phyloP scores from a whole-genome alignment of 1,140 invertebrate species.

The Aporrectodea caliginosa region DNA sequence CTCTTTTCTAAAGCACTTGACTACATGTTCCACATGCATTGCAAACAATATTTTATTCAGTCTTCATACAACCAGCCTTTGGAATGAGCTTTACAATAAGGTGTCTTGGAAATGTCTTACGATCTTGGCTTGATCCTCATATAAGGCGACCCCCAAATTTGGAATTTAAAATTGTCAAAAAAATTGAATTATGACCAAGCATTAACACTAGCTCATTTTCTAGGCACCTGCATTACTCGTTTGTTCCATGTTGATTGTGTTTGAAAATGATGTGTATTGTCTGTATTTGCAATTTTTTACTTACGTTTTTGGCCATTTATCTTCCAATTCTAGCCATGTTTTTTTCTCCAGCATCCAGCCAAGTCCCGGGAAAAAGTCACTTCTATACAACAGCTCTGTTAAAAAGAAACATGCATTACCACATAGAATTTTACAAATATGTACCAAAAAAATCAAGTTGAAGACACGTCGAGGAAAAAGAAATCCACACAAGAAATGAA shows the following conservation, averaged over 20 bases:
- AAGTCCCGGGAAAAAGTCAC: constrained; percentile 97
- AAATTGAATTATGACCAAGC: background rate
- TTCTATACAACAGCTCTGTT: constrained; percentile 61
- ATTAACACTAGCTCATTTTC: background rate
- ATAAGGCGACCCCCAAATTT: too few species aligned
- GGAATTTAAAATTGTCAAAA: too few species aligned
- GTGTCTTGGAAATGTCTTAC: too few species aligned
- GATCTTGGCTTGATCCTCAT: too few species aligned
- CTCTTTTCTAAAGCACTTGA: too few species aligned
- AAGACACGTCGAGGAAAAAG: background rate
- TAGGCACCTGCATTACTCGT: too few species aligned
- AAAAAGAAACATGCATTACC: background rate
- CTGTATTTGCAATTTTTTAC: constrained; percentile 37
- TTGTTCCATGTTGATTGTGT: too few species aligned
- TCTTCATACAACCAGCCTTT: too few species aligned
- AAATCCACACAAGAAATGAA: background rate
- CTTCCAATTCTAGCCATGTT: constrained; percentile 78
- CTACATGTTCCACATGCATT: too few species aligned
- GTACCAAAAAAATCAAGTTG: background rate
- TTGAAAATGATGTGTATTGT: too few species aligned
- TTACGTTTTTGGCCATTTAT: constrained; percentile 87
- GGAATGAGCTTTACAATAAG: too few species aligned
- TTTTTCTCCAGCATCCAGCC: constrained; percentile 89
- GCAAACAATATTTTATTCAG: too few species aligned
- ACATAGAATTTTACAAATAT: background rate